Evolutionary conservation across 2,113 vertebrate species (phyloP), one percentile per base, ranked within the genome.

Genomic region (Cebus imitator): DNA sequence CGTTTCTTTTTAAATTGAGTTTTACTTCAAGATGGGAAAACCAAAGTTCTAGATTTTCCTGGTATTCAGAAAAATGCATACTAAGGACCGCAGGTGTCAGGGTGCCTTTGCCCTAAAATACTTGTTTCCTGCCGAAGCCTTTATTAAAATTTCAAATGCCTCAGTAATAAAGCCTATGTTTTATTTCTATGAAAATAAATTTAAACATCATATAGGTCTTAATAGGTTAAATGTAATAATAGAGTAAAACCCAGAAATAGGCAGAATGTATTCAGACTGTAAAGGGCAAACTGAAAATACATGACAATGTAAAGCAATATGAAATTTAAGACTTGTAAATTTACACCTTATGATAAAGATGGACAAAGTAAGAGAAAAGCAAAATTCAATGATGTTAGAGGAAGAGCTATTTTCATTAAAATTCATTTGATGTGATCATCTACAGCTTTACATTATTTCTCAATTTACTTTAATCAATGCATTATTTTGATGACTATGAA

Each of bases 11-110:
- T 95, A 90, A 95, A 96, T 89, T 14, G 79, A 25, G 4, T 96
- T 96, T 96, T 92, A 27, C 32, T 93, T 97, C 73, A 68, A 80
- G 13, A n/a, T n/a, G 27, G 52, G 13, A 96, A 98, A 97, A 89
- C 1, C 32, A 13, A 83, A 61, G 40, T 3, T 85, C 52, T 3
- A 20, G 35, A 92, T 94, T 81, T 55, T 72, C 23, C 57, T 66
- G 21, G 72, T 27, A 1, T 8, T 90, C 2, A 30, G 61, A 30
- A 64, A 64, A 64, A 64, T 30, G 16, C 25, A 55, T 3, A 88
- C 21, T 13, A 68, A 20, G 45, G 84, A 73, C 50, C 66, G 27
- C 48, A 90, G 58, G 4, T 93, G 87, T 87, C 95, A 97, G 40
- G 37, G n/a, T 16, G 30, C 50, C 4, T 64, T 13, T 80, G 27